A percentile compares a stretch with the other conserved stretches of the same genome.
Conservation (phyloP, 2,888 invertebrate genomes). For the Acanthacorydalis orientalis region DNA sequence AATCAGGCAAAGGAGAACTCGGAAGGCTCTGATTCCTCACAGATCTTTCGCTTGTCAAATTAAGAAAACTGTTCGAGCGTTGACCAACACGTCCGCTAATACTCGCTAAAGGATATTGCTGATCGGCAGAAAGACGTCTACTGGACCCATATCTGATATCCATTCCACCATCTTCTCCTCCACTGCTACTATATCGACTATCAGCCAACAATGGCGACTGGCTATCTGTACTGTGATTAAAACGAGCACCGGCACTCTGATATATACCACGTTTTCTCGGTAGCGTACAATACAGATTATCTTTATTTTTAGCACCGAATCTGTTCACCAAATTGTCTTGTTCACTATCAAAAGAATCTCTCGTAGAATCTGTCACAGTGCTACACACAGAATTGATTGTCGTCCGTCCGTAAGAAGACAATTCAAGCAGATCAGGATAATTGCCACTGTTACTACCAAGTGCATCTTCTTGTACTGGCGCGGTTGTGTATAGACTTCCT, state of each 20-base stretch:
- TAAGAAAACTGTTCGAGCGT: conserved; percentile 53
- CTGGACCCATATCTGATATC: conserved; percentile 27
- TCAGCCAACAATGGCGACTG: conserved; percentile 54
- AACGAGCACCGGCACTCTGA: conserved; percentile 16
- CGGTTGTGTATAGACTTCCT: conserved; percentile 18
- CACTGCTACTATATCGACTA: conserved; percentile 56
- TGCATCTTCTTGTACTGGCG: conserved; percentile 14
- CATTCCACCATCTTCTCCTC: conserved; percentile 39
- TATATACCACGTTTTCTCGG: conserved; percentile 28
- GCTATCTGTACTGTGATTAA: conserved; percentile 38
- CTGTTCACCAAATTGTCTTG: conserved; percentile 20
- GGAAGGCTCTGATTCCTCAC: conserved; percentile 42
- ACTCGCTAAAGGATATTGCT: conserved; percentile 19
- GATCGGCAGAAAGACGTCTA: conserved; percentile 32
- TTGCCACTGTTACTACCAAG: conserved; percentile 33
- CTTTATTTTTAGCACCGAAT: conserved; percentile 9
- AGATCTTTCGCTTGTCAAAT: conserved; percentile 33
- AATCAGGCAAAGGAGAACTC: conserved; percentile 40
- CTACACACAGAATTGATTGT: conserved; percentile 7
- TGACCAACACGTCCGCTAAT: conserved; percentile 24
- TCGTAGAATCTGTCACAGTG: conserved; percentile 21
- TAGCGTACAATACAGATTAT: conserved; percentile 35
- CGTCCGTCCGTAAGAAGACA: conserved; percentile 18
- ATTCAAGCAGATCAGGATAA: conserved; percentile 38
- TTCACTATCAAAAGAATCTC: conserved; percentile 22